Base-by-base conservation (phyloP, 2,113 vertebrate genomes). In the Calyptommatus sinebrachiatus region DNA sequence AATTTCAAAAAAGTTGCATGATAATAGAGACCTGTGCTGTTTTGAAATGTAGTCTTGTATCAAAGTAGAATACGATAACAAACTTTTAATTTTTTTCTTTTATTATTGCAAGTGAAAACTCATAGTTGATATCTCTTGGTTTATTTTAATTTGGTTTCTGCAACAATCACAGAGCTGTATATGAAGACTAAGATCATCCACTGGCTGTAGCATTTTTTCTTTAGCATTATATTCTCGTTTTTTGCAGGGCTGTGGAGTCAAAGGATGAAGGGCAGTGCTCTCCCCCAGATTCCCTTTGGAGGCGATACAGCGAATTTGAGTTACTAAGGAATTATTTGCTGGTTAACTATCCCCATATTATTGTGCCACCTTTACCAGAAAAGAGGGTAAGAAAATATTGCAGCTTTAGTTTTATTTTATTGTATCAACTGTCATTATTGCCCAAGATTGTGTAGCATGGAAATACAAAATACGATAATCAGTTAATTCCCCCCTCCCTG, bases 241-340 rank as follows among this genome's bases (percentile, higher is more conserved):
- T 60, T 92, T 89, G 82, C 87, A 99, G 97, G 90, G 93, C 96
- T 4, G 92, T 97, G 86, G 97, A 98, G 76, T 91, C 93, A 2
- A 91, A 94, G 3, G 83, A 78, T 1, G 97, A 98, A 50, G 96
- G 95, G 24, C 96, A 95, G 1, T 96, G 93, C 65, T 91, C 93
- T 18, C 94, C 97, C 6, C 96, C 97, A 45, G 97, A 98, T 73
- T 97, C 97, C 8, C 89, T 99, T 48, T 99, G 98, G 98, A 96
- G 98, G 81, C 94, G 98, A 50, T 99, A 99, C 90, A 99, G 98
- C 88, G 98, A 99, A 87, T 99, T 99, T 86, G 98, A 99, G 79
- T 89, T 99, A 84, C 76, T 99, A 88, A 93, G 97, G 87, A 98
- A 95, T 93, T 97, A 98, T 69, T 93, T 99, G 74, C 91, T 96